phyloP scores from a whole-genome alignment of 2,888 invertebrate species.

The Arenicola marina region DNA sequence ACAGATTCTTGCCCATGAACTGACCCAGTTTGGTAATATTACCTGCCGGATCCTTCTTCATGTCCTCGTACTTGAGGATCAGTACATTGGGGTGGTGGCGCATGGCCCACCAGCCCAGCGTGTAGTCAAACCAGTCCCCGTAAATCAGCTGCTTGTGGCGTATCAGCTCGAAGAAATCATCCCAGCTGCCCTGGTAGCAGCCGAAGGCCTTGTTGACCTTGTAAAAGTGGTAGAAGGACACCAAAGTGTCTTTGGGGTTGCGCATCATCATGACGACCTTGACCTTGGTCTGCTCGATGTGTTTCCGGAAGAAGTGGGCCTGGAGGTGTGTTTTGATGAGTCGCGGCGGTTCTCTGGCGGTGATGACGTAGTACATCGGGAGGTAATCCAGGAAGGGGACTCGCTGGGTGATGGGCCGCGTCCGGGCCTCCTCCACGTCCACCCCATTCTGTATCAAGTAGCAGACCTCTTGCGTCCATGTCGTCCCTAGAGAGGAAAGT shows the following conservation, averaged over 20 bases:
- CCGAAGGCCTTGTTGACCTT: conserved; percentile 6
- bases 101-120: conserved; percentile 14
- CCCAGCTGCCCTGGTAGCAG: conserved; percentile 11
- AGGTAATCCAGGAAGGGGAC: conserved; percentile 3
- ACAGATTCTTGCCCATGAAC: conserved; percentile 14
- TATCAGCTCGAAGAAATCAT: conserved; percentile 19
- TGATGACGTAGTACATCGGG: no score
- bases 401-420: background rate
- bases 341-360: no score
- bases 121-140: conserved; percentile 14
- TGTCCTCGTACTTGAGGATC: conserved; percentile 19
- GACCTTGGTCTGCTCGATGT: background rate
- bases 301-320: conserved; percentile 3
- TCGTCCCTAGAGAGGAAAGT: background rate
- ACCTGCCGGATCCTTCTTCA: conserved; percentile 13
- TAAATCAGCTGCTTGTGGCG: conserved; percentile 2
- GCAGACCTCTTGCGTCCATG: background rate
- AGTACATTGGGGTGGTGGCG: conserved; percentile 2
- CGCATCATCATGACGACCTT: conserved; percentile 14
- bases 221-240: conserved; percentile 26
- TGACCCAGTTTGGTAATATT: conserved; percentile 14
- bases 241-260: conserved; percentile 23
- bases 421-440: background rate
- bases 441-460: background rate
- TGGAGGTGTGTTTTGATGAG: conserved; percentile 11